Percentiles rank a stretch among this genome's conserved stretches.
Conservation (phyloP, 2,113 vertebrate species). For the Pollimyrus isidori region DNA sequence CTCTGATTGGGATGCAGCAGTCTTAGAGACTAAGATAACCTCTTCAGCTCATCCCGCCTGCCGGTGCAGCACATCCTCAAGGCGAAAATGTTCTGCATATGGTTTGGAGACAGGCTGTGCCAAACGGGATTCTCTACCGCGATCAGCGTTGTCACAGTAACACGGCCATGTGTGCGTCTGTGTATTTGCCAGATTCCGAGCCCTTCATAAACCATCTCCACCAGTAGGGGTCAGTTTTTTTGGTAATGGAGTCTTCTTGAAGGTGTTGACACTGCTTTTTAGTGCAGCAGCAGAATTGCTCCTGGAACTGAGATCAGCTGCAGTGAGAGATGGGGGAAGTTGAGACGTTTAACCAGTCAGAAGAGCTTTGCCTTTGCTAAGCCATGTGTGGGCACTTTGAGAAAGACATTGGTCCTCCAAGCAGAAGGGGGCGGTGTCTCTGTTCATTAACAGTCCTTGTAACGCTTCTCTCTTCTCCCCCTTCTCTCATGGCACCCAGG, state of each 20-base stretch:
- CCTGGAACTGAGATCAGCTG: background rate
- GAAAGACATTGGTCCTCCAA: slow-evolving; percentile 33
- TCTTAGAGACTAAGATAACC: background rate
- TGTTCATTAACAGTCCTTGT: slow-evolving; percentile 47
- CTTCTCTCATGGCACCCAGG: slow-evolving; percentile 78
- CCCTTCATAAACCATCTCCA: background rate
- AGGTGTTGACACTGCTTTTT: background rate
- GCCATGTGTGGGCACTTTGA: background rate
- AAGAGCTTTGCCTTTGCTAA: background rate
- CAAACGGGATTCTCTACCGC: background rate
- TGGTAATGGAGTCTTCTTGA: background rate
- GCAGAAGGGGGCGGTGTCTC: slow-evolving; percentile 44
- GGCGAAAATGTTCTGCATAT: background rate
- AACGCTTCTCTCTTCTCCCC: slow-evolving; percentile 60
- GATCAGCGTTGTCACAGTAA: background rate
- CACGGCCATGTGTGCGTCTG: background rate
- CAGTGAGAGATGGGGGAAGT: background rate
- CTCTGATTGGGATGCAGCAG: background rate
- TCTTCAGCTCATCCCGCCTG: background rate
- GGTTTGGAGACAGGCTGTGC: background rate
- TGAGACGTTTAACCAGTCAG: background rate
- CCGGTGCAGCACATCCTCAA: background rate
- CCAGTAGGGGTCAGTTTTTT: background rate
- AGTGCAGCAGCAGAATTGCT: background rate
- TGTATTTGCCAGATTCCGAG: background rate